Conservation (phyloP, 2,113 vertebrate genomes). For the Sinocyclocheilus anophthalmus region DNA sequence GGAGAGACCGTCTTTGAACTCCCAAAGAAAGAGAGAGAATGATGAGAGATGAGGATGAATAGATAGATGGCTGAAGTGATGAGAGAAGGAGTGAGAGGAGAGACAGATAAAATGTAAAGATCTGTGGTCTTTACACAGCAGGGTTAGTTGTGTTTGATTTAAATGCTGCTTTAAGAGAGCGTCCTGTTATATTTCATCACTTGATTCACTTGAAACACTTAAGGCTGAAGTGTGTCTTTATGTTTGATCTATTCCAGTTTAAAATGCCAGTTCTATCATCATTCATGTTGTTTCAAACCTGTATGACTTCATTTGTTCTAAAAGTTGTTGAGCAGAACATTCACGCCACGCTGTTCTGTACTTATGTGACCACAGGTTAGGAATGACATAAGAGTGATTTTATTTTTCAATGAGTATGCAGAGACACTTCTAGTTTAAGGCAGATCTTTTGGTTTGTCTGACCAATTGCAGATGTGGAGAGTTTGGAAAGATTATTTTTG, state of each 20-base stretch:
- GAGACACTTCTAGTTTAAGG: neutral
- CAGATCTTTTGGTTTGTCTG: neutral
- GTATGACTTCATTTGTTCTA: neutral
- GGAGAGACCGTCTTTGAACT: constrained; percentile 48
- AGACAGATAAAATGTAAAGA: neutral
- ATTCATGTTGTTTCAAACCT: neutral
- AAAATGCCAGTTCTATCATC: neutral
- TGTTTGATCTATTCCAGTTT: neutral
- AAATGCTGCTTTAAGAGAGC: neutral
- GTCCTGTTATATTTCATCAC: neutral
- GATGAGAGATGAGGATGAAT: neutral
- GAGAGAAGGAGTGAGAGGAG: neutral
- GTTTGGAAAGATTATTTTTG: neutral
- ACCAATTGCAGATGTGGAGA: neutral
- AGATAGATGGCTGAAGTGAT: constrained; percentile 8
- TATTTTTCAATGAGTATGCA: neutral
- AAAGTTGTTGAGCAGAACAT: neutral
- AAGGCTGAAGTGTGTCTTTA: neutral
- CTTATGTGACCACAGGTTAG: neutral
- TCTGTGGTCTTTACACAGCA: neutral
- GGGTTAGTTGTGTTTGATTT: neutral
- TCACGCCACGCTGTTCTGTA: neutral
- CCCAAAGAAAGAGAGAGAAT: constrained; percentile 7
- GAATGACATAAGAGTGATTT: neutral
- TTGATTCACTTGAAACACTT: neutral